Evolutionary conservation across 2,888 invertebrate genomes (phyloP).

Genomic region (Drymonia ruficornis): DNA sequence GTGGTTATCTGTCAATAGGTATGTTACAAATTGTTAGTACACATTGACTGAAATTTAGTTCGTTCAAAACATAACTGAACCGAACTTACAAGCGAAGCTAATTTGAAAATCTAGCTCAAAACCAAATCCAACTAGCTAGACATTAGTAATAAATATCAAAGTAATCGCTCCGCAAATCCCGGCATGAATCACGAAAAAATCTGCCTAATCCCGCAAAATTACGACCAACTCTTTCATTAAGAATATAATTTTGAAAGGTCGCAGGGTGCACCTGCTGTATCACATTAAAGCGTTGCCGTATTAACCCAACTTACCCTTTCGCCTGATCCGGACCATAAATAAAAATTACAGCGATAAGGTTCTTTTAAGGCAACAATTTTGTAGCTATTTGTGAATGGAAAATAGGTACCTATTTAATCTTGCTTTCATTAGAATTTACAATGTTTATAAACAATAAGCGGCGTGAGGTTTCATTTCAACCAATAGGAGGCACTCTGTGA

Average conservation of each 20-base stretch:
- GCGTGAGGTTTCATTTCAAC: too few species aligned
- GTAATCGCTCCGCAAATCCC: slow-evolving; percentile 17
- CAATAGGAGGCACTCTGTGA: too few species aligned
- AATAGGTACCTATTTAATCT: neutral
- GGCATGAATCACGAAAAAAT: slow-evolving; percentile 21
- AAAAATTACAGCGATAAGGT: slow-evolving; percentile 15
- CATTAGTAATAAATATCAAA: slow-evolving; percentile 19
- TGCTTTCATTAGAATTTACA: too few species aligned
- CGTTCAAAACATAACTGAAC: too few species aligned
- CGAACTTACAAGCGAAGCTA: too few species aligned
- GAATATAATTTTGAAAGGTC: slow-evolving; percentile 34
- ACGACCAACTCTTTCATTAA: slow-evolving; percentile 15
- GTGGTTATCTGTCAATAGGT: too few species aligned
- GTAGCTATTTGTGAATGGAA: neutral
- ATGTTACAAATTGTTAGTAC: too few species aligned
- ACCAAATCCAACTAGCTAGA: slow-evolving; percentile 1
- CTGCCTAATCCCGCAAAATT: slow-evolving; percentile 27
- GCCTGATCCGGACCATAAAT: slow-evolving; percentile 23
- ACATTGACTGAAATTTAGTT: too few species aligned
- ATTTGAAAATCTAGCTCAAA: neutral
- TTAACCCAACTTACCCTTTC: slow-evolving; percentile 31
- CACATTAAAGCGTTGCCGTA: slow-evolving; percentile 32
- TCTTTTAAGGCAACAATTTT: neutral
- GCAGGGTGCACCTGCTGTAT: slow-evolving; percentile 23
- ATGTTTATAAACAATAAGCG: too few species aligned